A percentile compares a stretch with the other conserved stretches of the same genome.
Evolutionary conservation across 2,888 invertebrate genomes (phyloP).

Genomic region (Cremastinae sp.): DNA sequence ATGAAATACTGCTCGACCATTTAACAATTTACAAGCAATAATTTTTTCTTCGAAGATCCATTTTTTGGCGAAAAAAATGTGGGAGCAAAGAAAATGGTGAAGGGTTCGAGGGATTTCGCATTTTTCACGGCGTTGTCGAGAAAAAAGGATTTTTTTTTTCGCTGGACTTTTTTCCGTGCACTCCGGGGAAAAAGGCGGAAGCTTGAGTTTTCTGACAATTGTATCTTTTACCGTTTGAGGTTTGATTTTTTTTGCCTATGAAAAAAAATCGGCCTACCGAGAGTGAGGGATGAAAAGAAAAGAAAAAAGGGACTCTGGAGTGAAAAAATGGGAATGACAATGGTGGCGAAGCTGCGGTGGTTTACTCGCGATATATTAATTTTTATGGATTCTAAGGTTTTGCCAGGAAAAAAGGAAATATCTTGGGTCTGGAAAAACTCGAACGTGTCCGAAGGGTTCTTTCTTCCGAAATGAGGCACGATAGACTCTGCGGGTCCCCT

Average conservation of each 20-base stretch:
- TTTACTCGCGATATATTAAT: conserved; percentile 70
- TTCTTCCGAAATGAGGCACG: conserved; percentile 32
- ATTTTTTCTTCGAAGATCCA: conserved; percentile 50
- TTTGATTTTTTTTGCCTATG: conserved; percentile 67
- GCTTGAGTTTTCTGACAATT: conserved; percentile 31
- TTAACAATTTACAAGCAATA: conserved; percentile 53
- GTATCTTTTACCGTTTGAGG: conserved; percentile 65
- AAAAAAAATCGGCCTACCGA: conserved; percentile 53
- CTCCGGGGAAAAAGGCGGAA: conserved; percentile 35
- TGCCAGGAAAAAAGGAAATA: conserved; percentile 61
- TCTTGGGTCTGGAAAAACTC: conserved; percentile 16
- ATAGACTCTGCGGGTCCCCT: conserved; percentile 52
- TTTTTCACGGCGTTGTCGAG: conserved; percentile 14
- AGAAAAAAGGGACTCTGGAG: conserved; percentile 37
- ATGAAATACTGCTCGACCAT: conserved; percentile 51
- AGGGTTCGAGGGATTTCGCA: conserved; percentile 37
- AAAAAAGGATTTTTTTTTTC: conserved; percentile 42
- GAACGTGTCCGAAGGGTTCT: conserved; percentile 36
- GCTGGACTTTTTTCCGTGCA: conserved; percentile 51
- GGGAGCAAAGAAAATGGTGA: conserved; percentile 40
- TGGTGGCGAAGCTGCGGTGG: conserved; percentile 65
- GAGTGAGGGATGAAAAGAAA: conserved; percentile 42
- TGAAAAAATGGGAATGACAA: conserved; percentile 53
- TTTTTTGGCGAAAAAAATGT: conserved; percentile 59
- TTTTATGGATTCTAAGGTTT: conserved; percentile 73